Conservation (phyloP, 2,888 invertebrate species). For the Cistogaster globosa region DNA sequence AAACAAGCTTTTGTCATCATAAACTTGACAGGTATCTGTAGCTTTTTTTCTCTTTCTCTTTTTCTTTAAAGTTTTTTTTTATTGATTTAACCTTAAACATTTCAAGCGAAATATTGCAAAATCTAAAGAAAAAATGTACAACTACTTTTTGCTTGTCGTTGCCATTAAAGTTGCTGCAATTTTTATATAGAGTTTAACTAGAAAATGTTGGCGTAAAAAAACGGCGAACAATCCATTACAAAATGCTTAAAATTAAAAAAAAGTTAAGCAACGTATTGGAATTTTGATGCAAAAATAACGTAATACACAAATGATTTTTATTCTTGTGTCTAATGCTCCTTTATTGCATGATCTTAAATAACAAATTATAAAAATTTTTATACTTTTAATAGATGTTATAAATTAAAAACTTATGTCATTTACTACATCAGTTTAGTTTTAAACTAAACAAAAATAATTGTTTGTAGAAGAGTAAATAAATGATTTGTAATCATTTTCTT, state of each 20-base stretch:
- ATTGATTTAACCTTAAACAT: constrained; percentile 42
- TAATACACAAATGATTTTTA: constrained; percentile 50
- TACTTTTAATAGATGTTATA: constrained; percentile 65
- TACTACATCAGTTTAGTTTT: constrained; percentile 26
- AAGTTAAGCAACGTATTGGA: constrained; percentile 70
- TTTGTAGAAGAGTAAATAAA: constrained; percentile 38
- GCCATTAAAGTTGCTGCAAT: background rate
- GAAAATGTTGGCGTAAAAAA: constrained; percentile 39
- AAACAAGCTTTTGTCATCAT: background rate
- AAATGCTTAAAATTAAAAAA: constrained; percentile 22
- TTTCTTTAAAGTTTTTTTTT: background rate
- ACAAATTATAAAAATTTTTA: constrained; percentile 64
- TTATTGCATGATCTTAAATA: constrained; percentile 50
- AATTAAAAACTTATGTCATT: constrained; percentile 56
- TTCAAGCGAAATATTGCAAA: constrained; percentile 46
- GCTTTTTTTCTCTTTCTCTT: background rate
- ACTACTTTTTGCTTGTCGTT: constrained; percentile 2
- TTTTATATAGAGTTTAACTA: constrained; percentile 34
- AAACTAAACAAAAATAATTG: constrained; percentile 38
- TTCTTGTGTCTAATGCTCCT: background rate
- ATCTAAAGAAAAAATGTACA: constrained; percentile 1
- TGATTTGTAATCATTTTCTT: constrained; percentile 67
- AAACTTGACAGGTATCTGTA: background rate
- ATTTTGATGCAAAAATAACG: constrained; percentile 70
- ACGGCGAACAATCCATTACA: constrained; percentile 20